Percentiles rank a stretch among this genome's conserved stretches.
Conservation (phyloP, 2,888 invertebrate species). For the Folsomia candida region DNA sequence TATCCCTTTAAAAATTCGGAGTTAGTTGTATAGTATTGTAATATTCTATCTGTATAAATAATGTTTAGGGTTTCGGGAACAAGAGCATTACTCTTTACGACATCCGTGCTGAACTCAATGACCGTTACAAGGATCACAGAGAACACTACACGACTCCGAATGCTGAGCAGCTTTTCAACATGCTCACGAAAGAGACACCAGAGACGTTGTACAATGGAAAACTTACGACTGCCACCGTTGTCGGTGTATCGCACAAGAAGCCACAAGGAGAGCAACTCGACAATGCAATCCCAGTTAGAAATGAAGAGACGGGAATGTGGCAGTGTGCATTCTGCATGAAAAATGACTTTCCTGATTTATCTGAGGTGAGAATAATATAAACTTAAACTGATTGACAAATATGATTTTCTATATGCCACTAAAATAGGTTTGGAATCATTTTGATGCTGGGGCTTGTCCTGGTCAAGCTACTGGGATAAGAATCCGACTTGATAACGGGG, state of each 20-base stretch:
- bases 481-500: constrained; percentile 84
- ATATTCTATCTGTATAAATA: too few relatives aligned
- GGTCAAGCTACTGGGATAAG: constrained; percentile 93
- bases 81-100: constrained; percentile 94
- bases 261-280: constrained; percentile 91
- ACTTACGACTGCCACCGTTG: constrained; percentile 76
- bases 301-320: constrained; percentile 93
- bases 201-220: constrained; percentile 89
- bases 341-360: constrained; percentile 91
- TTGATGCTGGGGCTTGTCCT: constrained; percentile 92
- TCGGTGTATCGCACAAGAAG: constrained; percentile 77
- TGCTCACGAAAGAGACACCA: constrained; percentile 93
- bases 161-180: constrained; percentile 86
- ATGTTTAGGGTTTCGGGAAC: constrained; percentile 72
- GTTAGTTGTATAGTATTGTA: too few relatives aligned
- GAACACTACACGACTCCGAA: constrained; percentile 73
- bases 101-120: constrained; percentile 91
- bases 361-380: constrained; percentile 62
- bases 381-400: not conserved
- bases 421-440: constrained; percentile 87
- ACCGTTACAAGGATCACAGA: constrained; percentile 86
- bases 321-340: constrained; percentile 96
- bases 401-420: not conserved
- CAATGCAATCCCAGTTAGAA: constrained; percentile 90
- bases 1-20: too few relatives aligned